Evolutionary conservation across 1,140 invertebrate genomes (phyloP).

Genomic region (Dreissena polymorpha): DNA sequence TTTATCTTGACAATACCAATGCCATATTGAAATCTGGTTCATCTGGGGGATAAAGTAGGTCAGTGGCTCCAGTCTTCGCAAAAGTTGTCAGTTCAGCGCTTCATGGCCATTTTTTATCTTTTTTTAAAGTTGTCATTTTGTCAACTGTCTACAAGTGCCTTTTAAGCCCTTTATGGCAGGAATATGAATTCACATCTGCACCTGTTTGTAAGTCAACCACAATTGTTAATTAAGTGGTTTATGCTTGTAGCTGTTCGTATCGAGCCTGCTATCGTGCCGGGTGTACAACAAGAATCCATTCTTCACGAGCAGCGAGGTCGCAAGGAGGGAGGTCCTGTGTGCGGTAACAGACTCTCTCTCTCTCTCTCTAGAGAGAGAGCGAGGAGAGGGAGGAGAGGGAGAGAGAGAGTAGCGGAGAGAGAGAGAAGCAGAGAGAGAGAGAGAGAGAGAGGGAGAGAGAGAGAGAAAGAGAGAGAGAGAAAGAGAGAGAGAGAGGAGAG

Average conservation of each 20-base stretch:
- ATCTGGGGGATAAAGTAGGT: no score
- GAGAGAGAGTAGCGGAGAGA: no score
- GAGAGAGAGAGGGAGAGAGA: no score
- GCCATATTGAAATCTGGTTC: no score
- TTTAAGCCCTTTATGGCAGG: neutral
- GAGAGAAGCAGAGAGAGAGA: no score
- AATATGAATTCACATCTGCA: neutral
- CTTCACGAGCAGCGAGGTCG: neutral
- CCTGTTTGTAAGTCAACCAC: neutral
- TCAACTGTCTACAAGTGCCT: neutral
- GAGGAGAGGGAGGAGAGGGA: no score
- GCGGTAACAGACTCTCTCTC: no score
- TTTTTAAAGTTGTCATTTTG: neutral
- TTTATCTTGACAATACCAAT: no score
- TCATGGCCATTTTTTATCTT: neutral
- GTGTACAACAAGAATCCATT: conserved; percentile 44
- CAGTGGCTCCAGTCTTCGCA: no score
- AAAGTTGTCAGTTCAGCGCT: neutral
- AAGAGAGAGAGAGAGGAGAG: no score
- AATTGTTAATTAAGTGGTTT: neutral
- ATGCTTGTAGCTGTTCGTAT: conserved; percentile 19
- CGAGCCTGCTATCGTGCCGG: conserved; percentile 30
- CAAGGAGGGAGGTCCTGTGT: conserved; percentile 37
- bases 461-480: no score
- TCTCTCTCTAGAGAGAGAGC: no score